Conservation (phyloP, 2,113 vertebrate genomes). For the Ailurus styani region DNA sequence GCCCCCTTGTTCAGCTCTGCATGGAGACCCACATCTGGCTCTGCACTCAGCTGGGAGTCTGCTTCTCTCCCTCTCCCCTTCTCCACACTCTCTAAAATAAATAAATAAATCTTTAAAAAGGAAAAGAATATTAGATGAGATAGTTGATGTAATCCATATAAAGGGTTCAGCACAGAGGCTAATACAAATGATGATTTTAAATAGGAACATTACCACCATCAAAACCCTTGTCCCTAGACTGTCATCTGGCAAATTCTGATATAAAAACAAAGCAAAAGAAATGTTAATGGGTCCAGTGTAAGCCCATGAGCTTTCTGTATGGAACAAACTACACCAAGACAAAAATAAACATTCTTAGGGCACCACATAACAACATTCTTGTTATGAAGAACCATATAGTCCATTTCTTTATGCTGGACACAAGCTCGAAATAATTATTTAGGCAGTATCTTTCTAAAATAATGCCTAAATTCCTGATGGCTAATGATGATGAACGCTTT, state of each 20-base stretch:
- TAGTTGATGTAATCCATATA: background rate
- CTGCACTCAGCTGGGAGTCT: background rate
- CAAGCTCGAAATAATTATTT: background rate
- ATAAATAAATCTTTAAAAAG: background rate
- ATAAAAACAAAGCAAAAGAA: background rate
- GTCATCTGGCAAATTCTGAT: background rate
- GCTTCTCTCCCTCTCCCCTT: background rate
- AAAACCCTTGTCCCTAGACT: background rate
- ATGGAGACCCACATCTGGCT: background rate
- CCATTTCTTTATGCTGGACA: background rate
- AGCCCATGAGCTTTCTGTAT: background rate
- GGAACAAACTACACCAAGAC: background rate
- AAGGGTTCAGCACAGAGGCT: background rate
- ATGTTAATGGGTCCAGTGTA: background rate
- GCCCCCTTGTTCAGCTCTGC: no score
- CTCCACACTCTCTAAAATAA: background rate
- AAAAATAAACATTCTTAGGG: background rate
- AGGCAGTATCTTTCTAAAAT: background rate
- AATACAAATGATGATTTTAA: background rate
- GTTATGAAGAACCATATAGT: background rate
- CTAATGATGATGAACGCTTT: no score
- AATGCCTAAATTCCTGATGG: background rate
- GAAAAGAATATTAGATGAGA: background rate
- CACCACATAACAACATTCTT: background rate
- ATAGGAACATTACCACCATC: background rate